These are phyloP conservation scores for Spodoptera frugiperda DNA, from an alignment of 1,140 invertebrate species.

Conservation along the genomic window DNA sequence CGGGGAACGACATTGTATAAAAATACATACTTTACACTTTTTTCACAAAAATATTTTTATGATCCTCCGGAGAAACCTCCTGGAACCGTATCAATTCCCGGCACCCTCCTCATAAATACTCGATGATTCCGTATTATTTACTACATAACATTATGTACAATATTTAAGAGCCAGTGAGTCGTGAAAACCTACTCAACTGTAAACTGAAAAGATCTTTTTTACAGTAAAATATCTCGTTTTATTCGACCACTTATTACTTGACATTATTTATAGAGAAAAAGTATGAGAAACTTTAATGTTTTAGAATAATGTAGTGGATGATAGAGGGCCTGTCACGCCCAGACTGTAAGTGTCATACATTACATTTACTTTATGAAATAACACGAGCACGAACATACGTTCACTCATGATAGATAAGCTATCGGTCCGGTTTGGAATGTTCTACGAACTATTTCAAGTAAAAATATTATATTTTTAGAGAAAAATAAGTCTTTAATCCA, in stretches of 20 bases:
- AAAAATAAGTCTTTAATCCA: too few relatives aligned
- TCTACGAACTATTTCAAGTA: too few relatives aligned
- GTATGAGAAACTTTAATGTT: too few relatives aligned
- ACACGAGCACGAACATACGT: too few relatives aligned
- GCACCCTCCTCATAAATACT: slow-evolving; percentile 9
- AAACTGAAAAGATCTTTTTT: slow-evolving; percentile 33
- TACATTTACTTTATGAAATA: too few relatives aligned
- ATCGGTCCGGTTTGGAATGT: too few relatives aligned
- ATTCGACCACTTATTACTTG: slow-evolving; percentile 29
- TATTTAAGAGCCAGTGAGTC: slow-evolving; percentile 6
- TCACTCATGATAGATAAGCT: too few relatives aligned
- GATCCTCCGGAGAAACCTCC: background rate
- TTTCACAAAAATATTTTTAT: background rate
- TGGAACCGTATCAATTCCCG: background rate
- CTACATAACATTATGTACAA: slow-evolving; percentile 27
- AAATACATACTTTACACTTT: background rate
- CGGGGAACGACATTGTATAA: too few relatives aligned
- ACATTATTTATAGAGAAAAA: background rate
- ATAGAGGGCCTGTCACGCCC: background rate
- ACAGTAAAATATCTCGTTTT: slow-evolving; percentile 21
- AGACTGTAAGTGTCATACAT: background rate
- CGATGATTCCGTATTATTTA: slow-evolving; percentile 21
- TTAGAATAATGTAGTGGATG: background rate
- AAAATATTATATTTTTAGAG: too few relatives aligned
- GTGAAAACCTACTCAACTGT: slow-evolving; percentile 27